Base-by-base conservation (phyloP, 2,113 vertebrate species). In the Pygoscelis antarcticus region DNA sequence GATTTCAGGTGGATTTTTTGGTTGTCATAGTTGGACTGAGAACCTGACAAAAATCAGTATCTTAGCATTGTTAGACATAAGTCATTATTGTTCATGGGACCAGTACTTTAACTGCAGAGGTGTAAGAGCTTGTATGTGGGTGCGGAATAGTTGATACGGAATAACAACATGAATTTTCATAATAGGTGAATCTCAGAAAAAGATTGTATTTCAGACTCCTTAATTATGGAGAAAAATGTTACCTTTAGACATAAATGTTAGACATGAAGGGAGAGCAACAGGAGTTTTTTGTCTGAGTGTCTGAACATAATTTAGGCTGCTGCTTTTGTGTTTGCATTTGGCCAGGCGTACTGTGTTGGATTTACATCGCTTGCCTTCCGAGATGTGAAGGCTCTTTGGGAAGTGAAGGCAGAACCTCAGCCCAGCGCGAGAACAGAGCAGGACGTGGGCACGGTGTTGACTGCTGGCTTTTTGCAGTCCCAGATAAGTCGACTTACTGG, bases 281-380 rank as follows among this genome's bases (percentile, higher is more conserved):
- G 66, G 14, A 60, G 4, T 4, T 49, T 84, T 75, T 57, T 74
- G 30, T 65, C 44, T 32, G 10, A 6, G 10, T 65, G 26, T 17
- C 16, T 47, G 58, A 83, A 13, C 15, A 9, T 62, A 17, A 13
- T 69, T 74, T 16, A 26, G 46, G 20, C 68, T 47, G 12, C 58
- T 69, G 17, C 21, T 86, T 79, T 79, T 60, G 5, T 52, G 20
- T 54, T 40, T 69, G 30, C 25, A 11, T 70, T 75, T 81, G 55
- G 25, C 13, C 51, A 36, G 10, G 15, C 1, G 2, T 18, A 11
- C 27, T 14, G 11, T n/a, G 16, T 30, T 68, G 72, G 36, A 34
- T 79, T 78, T 70, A 19, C 18, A 14, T 40, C 0, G 0, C 62
- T 68, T 46, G 18, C 27, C 17, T 17, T 77, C n/a, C 3, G 4